Evolutionary conservation across 1,140 invertebrate species (phyloP).

Genomic region (Drosophila ercepeae): DNA sequence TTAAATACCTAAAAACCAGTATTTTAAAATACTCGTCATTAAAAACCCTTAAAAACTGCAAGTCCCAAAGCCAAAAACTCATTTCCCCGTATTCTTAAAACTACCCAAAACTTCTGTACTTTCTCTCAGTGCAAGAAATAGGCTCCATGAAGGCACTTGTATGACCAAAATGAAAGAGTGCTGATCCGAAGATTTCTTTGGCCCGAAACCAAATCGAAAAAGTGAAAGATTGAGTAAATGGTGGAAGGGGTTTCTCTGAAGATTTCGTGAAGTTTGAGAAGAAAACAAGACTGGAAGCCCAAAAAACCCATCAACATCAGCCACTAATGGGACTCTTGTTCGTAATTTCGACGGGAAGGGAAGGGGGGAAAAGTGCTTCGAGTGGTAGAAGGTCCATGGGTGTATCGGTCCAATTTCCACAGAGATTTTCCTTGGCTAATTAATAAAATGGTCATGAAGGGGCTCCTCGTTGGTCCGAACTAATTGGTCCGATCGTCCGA

Average conservation of each 20-base stretch:
- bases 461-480: conserved; percentile 59
- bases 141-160: neutral
- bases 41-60: too few species aligned
- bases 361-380: neutral
- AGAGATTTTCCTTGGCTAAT: conserved; percentile 67
- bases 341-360: neutral
- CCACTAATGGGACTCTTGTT: conserved; percentile 65
- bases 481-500: conserved; percentile 73
- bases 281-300: conserved; percentile 72
- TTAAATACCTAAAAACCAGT: neutral
- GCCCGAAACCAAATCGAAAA: conserved; percentile 6
- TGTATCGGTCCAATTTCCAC: conserved; percentile 55
- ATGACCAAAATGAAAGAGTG: conserved; percentile 21
- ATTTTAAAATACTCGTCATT: too few species aligned
- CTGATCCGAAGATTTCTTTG: conserved; percentile 36
- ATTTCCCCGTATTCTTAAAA: too few species aligned
- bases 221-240: conserved; percentile 40
- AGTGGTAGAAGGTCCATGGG: neutral
- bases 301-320: conserved; percentile 68
- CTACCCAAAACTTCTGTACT: too few species aligned
- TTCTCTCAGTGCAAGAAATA: conserved; percentile 8
- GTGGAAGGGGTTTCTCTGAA: neutral
- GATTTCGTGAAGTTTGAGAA: too few species aligned
- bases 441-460: conserved; percentile 59
- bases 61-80: too few species aligned